Base-by-base conservation (phyloP, 2,113 vertebrate species). In the Zosterops lateralis region DNA sequence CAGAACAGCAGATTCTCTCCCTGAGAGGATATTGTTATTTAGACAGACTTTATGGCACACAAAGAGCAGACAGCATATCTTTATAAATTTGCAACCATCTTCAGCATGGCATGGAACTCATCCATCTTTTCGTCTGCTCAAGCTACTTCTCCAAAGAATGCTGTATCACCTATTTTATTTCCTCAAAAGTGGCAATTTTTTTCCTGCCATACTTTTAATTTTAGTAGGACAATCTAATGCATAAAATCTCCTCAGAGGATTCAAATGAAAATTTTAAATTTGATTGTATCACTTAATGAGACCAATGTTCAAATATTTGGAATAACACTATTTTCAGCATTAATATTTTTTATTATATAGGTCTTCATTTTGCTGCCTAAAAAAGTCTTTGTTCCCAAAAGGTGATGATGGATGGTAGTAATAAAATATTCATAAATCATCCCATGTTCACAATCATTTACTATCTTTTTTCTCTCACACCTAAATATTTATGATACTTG, bases 11-110 rank as follows among this genome's bases (percentile, higher is more conserved):
- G 93, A 93, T 93, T 95, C 84, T 94, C 47, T 95, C 87, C 84
- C 80, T 90, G 65, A 86, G 84, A 97, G 85, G 80, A 96, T 96
- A 95, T 66, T 95, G 79, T 90, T 97, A 79, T 97, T 97, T 96
- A 95, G 72, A 93, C 88, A 97, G 95, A 97, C 64, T 92, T 94
- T 26, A 80, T 31, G 93, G 53, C 57, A 94, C 48, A 90, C 48
- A 89, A 84, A 96, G 56, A 95, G 73, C 67, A 90, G 66, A 86
- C 64, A 95, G 34, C 26, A 50, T 75, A 90, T 95, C 90, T 89
- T 91, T 94, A 88, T 54, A 95, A 88, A 95, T 95, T 92, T 83
- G 51, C 17, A 77, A 25, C n/a, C 54, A 84, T 94, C 80, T 95
- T 96, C 93, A 89, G 36, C 31, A 62, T 58, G 25, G 19, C 42